Conservation (phyloP, 2,797 vertebrate species). For the Sarcoramphus papa region DNA sequence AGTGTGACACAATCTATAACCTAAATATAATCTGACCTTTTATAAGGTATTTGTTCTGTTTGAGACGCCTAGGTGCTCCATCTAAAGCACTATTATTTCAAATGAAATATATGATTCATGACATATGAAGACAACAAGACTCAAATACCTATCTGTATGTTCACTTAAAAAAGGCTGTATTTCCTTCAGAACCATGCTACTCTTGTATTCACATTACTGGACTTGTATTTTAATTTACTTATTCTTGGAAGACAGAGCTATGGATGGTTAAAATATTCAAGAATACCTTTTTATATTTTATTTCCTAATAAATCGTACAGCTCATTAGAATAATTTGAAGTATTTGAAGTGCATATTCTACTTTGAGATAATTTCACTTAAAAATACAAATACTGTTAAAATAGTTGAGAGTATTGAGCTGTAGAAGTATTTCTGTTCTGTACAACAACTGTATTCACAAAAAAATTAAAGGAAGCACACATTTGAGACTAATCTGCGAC, state of each 20-base stretch:
- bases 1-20: background rate
- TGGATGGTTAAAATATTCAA: background rate
- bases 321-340: background rate
- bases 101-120: rapidly evolving
- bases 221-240: background rate
- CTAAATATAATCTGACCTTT: background rate
- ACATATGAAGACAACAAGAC: rapidly evolving
- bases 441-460: background rate
- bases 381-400: background rate
- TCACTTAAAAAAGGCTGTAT: background rate
- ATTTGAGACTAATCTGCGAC: background rate
- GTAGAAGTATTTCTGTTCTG: background rate
- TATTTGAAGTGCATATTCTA: background rate
- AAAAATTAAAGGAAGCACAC: background rate
- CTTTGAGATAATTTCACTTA: background rate
- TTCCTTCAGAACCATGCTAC: rapidly evolving
- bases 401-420: background rate
- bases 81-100: background rate
- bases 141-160: background rate
- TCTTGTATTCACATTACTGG: rapidly evolving
- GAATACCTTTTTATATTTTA: background rate
- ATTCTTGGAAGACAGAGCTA: background rate
- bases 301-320: background rate
- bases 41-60: background rate
- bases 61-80: background rate